A percentile compares a stretch with the other conserved stretches of the same genome.
Conservation (phyloP, 2,888 invertebrate genomes). For the Diploptera punctata region DNA sequence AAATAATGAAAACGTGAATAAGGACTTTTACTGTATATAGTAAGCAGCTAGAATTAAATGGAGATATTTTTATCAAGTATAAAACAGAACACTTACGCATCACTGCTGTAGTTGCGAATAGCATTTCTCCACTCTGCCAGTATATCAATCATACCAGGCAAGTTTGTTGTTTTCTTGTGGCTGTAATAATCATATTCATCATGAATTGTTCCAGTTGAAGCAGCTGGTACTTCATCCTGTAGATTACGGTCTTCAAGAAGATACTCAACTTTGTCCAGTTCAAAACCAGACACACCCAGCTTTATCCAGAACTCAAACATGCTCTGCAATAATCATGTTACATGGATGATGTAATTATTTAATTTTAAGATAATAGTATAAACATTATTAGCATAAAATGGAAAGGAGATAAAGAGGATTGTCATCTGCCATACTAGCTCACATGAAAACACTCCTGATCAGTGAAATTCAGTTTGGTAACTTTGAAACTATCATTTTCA, state of each 20-base stretch:
- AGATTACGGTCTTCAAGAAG: constrained; percentile 66
- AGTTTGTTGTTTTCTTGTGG: constrained; percentile 70
- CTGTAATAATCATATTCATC: constrained; percentile 67
- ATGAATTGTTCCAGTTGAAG: constrained; percentile 54
- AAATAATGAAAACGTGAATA: no score
- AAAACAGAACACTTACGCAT: constrained; percentile 50
- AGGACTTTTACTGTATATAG: no score
- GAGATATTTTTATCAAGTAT: no score
- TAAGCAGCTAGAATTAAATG: no score
- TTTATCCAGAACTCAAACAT: constrained; percentile 75
- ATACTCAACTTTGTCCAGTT: constrained; percentile 71
- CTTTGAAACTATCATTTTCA: no score
- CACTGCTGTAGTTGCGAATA: constrained; percentile 63
- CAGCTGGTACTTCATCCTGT: constrained; percentile 58
- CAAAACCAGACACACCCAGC: constrained; percentile 82
- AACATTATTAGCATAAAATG: no score
- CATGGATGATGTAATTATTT: no score
- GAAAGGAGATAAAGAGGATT: no score
- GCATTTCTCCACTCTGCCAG: constrained; percentile 67
- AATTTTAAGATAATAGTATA: no score
- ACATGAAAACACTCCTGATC: no score
- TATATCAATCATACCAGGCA: constrained; percentile 62
- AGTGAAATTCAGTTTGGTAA: no score
- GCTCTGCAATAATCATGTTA: constrained; percentile 57
- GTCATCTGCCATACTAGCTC: no score